Conservation (phyloP, 2,113 vertebrate genomes). For the Neotoma lepida region DNA sequence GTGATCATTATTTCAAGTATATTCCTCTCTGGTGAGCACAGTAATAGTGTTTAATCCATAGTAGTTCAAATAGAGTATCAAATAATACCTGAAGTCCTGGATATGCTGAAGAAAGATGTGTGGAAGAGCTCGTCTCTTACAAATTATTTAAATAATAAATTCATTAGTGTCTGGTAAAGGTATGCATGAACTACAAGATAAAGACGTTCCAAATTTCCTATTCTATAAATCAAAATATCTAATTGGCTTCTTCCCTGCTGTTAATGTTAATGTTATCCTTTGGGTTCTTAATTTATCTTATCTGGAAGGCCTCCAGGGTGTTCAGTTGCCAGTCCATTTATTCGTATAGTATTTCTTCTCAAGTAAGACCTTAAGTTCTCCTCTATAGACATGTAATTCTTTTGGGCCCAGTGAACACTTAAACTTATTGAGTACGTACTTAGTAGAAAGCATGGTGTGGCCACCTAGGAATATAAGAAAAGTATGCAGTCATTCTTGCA, state of each 20-base stretch:
- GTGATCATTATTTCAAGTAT: slow-evolving; percentile 38
- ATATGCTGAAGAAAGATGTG: neutral
- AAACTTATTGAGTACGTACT: neutral
- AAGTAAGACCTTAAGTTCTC: neutral
- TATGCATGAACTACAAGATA: neutral
- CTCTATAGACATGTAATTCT: neutral
- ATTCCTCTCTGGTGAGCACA: neutral
- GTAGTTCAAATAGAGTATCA: neutral
- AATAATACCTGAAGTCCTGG: neutral
- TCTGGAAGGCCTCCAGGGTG: neutral
- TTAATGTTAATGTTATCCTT: neutral
- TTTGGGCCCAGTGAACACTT: neutral
- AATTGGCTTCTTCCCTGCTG: neutral
- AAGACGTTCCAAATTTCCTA: neutral
- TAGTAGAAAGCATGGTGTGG: neutral
- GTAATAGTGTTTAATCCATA: slow-evolving; percentile 16
- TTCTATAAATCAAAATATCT: neutral
- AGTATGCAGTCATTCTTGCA: neutral
- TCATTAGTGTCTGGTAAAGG: neutral
- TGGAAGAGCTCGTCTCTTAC: neutral
- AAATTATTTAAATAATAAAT: slow-evolving; percentile 1
- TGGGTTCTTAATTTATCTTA: neutral
- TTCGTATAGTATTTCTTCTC: neutral
- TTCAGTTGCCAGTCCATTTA: neutral
- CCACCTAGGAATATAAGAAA: neutral